phyloP scores from a whole-genome alignment of 2,113 vertebrate genomes.

The Phocoena phocoena region DNA sequence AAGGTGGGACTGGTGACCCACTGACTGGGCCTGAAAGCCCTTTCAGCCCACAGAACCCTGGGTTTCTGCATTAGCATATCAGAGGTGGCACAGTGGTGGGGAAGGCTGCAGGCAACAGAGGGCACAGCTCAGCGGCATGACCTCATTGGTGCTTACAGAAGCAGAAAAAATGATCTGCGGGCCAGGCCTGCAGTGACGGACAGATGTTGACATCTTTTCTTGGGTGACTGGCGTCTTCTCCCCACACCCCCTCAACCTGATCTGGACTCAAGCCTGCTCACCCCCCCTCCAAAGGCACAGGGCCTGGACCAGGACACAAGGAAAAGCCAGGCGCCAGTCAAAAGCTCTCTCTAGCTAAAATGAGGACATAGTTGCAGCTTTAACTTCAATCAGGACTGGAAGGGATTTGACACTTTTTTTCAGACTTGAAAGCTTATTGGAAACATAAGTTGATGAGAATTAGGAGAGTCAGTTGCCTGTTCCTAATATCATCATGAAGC shows the following conservation, averaged over 20 bases:
- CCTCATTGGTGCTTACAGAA: conserved; percentile 84
- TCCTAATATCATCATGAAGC: not conserved
- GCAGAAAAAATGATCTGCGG: conserved; percentile 82
- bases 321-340: not conserved
- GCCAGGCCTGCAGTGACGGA: conserved; percentile 79
- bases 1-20: conserved; percentile 77
- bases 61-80: conserved; percentile 86
- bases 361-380: conserved; percentile 8
- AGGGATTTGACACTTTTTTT: not conserved
- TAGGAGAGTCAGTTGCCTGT: not conserved
- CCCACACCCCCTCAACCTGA: not conserved
- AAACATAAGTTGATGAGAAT: not conserved
- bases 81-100: conserved; percentile 86
- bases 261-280: not conserved
- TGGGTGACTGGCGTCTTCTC: conserved; percentile 49
- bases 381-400: not conserved
- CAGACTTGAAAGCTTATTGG: conserved; percentile 25
- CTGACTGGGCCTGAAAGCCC: conserved; percentile 81
- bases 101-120: conserved; percentile 84
- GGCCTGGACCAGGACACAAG: not conserved
- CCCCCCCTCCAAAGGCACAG: conserved; percentile 19
- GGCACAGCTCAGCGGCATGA: conserved; percentile 76
- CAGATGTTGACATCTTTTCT: conserved; percentile 84
- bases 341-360: conserved; percentile 14
- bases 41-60: conserved; percentile 83